Conservation (phyloP, 2,888 invertebrate species). For the Biston stratarius region DNA sequence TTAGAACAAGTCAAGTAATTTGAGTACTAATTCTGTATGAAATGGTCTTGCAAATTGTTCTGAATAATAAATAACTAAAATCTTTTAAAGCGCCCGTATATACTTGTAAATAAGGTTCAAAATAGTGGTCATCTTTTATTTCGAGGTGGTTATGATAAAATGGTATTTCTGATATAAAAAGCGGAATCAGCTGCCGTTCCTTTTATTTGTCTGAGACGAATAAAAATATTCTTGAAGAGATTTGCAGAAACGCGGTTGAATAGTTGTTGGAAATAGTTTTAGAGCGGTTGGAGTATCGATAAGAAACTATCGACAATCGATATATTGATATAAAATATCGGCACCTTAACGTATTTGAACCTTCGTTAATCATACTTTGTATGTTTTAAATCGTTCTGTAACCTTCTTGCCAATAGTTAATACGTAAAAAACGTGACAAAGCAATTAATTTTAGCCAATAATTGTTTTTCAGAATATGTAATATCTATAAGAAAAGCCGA, state of each 20-base stretch:
- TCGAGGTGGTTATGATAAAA: background rate
- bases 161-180: slow-evolving; percentile 51
- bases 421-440: too few species aligned
- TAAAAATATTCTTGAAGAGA: slow-evolving; percentile 74
- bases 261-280: slow-evolving; percentile 64
- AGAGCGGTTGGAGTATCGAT: slow-evolving; percentile 49
- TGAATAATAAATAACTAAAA: background rate
- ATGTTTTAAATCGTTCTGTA: too few species aligned
- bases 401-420: too few species aligned
- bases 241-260: slow-evolving; percentile 79
- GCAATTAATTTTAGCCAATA: too few species aligned
- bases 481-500: too few species aligned
- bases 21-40: slow-evolving; percentile 50
- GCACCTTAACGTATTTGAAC: too few species aligned
- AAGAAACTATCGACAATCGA: slow-evolving; percentile 14
- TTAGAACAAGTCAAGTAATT: slow-evolving; percentile 52
- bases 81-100: background rate
- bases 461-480: too few species aligned
- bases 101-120: slow-evolving; percentile 11
- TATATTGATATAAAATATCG: background rate
- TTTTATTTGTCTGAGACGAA: slow-evolving; percentile 65
- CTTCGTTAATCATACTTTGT: too few species aligned
- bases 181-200: slow-evolving; percentile 75
- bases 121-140: background rate
- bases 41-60: slow-evolving; percentile 34